Evolutionary conservation across 2,888 invertebrate species (phyloP), one percentile per base, ranked within the genome.

Genomic region (Pasiphila rectangulata): DNA sequence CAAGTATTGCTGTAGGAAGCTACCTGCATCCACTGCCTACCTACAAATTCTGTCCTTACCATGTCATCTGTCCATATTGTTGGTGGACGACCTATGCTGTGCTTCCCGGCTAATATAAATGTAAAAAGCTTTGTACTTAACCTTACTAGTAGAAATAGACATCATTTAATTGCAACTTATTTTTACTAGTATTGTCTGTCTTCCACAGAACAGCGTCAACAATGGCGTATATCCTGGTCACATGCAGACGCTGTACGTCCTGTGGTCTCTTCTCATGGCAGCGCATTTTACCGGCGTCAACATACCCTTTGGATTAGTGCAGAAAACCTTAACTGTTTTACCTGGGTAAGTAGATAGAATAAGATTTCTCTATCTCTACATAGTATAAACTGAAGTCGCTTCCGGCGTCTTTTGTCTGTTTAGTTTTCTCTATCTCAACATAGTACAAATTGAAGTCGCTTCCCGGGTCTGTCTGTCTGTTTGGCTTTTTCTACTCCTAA

Each of bases 181-280:
- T 2, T 4, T 21, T 21, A 21, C 2, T 21, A 23, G 16, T 16
- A 12, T 12, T 7, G 2, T 19, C 1, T 43, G 37, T 54, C 27
- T 42, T 54, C 21, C 7, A 65, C 90, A 99, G 98, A 99, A 98
- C 79, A 96, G 96, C 75, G 90, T 99, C 52, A 94, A 95, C 74
- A 98, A 97, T 90, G 98, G 98, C 29, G 95, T 98, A 9, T 99
- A 98, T 76, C 99, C 99, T 19, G 98, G 97, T 0, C 97, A 98
- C 55, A 91, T 98, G 61, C 94, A 94, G 74, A 97, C 97, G 39
- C 90, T 98, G 47, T 95, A 96, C 90, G 89, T 97, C 25, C 93
- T 96, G 17, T 93, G 96, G 74, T 92, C 93, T 5, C 76, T 96
- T 21, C 92, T 98, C 4, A 91, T 94, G 42, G 94, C 93, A 1